Evolutionary conservation across 2,888 invertebrate genomes (phyloP).

Genomic region (Atrina japonica): DNA sequence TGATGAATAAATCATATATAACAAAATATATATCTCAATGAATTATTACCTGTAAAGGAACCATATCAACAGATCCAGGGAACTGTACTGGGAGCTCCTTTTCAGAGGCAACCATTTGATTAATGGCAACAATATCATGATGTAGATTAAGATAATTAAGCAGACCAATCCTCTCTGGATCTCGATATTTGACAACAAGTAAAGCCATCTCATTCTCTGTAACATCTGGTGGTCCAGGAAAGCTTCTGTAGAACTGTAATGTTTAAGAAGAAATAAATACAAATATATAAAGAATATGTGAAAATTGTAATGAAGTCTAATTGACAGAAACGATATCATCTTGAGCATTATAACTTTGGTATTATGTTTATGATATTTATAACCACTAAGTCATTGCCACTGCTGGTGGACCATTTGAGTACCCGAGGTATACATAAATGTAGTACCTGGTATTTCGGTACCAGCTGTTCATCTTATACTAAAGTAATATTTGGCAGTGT

Average conservation of each 20-base stretch:
- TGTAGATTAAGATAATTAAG: conserved; percentile 80
- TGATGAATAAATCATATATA: no score
- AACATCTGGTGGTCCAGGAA: conserved; percentile 79
- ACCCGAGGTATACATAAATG: no score
- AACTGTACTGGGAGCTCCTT: conserved; percentile 43
- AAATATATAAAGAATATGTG: conserved; percentile 1
- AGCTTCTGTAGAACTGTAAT: conserved; percentile 79
- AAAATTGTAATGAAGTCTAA: conserved; percentile 4
- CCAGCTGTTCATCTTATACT: no score
- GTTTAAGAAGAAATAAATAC: background rate
- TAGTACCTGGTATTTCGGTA: no score
- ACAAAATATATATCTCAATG: no score
- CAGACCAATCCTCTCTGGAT: conserved; percentile 75
- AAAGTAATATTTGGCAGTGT: no score
- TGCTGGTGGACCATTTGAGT: no score
- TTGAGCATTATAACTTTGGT: no score
- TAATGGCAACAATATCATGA: conserved; percentile 76
- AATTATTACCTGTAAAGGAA: conserved; percentile 61
- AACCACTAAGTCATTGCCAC: no score
- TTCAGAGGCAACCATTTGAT: conserved; percentile 55
- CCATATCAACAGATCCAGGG: conserved; percentile 53
- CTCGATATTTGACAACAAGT: conserved; percentile 77
- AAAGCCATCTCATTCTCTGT: conserved; percentile 77
- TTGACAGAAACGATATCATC: no score
- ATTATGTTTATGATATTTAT: no score